Conservation (phyloP, 1,140 invertebrate species). For the Harlomillsia oculata region DNA sequence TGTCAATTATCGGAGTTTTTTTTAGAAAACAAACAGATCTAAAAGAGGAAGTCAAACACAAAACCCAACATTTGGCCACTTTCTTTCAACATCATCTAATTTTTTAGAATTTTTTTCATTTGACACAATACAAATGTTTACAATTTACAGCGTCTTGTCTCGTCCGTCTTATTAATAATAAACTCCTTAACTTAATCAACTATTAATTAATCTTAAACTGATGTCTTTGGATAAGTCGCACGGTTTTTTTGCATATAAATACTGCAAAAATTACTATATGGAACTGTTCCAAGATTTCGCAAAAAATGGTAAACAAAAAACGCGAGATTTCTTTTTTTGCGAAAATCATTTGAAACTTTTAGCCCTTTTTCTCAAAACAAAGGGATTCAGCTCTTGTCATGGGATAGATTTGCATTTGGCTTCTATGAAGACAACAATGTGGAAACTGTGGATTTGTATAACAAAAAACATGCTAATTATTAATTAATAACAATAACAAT, state of each 20-base stretch:
- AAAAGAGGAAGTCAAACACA: constrained; percentile 14
- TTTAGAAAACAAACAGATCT: constrained; percentile 15
- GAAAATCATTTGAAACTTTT: no score
- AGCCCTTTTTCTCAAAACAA: no score
- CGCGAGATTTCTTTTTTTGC: no score
- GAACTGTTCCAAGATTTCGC: no score
- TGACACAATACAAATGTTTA: neutral
- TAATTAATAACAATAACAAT: no score
- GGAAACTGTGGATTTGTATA: no score
- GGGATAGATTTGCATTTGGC: no score
- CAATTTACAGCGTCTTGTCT: neutral
- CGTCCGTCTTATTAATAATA: neutral
- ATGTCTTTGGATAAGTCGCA: neutral
- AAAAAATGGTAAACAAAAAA: no score
- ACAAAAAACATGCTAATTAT: no score
- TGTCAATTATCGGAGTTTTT: no score
- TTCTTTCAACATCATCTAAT: neutral
- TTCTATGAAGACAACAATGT: no score
- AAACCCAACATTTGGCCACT: constrained; percentile 13
- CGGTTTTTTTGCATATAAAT: neutral
- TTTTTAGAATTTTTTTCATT: constrained; percentile 3
- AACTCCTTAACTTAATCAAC: neutral
- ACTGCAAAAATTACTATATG: neutral
- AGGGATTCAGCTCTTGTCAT: no score
- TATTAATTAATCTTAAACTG: neutral